Percentiles rank a stretch among this genome's conserved stretches.
Evolutionary conservation across 2,797 vertebrate species (phyloP).

Genomic region (Gymnoscopelus braueri): DNA sequence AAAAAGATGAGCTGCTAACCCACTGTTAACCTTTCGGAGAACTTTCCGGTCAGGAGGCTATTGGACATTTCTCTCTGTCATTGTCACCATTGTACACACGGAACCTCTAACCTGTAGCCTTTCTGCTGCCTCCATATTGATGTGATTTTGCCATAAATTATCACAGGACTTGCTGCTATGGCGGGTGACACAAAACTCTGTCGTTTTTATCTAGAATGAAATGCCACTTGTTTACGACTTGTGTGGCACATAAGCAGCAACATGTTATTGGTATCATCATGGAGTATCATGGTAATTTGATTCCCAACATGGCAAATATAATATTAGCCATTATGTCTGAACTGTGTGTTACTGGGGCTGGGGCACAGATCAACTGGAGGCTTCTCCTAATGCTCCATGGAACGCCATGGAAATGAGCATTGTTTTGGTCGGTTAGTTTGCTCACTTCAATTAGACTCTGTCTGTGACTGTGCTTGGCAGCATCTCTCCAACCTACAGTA

Average conservation of each 20-base stretch:
- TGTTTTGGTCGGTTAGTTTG: conserved; percentile 11
- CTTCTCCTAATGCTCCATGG: not conserved
- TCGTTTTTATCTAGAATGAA: not conserved
- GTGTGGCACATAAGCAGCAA: not conserved
- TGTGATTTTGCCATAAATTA: no score
- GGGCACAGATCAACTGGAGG: not conserved
- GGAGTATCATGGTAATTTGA: conserved; percentile 52
- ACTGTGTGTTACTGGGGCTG: not conserved
- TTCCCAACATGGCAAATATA: conserved; percentile 60
- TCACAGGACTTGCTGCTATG: not conserved
- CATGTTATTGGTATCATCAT: conserved; percentile 6
- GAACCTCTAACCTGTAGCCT: no score
- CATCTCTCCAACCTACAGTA: not conserved
- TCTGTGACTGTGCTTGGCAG: not conserved
- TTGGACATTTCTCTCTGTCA: no score
- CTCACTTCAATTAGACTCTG: not conserved
- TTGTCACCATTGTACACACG: no score
- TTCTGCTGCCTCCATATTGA: no score
- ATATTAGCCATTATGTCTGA: not conserved
- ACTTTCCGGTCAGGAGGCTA: no score
- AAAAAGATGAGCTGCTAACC: no score
- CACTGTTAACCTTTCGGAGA: no score
- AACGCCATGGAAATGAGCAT: not conserved
- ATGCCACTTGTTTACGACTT: not conserved
- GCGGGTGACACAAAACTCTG: not conserved